These are phyloP conservation scores for Cynopterus brachyotis DNA, from an alignment of 2,113 vertebrate genomes.

Conservation along the genomic window DNA sequence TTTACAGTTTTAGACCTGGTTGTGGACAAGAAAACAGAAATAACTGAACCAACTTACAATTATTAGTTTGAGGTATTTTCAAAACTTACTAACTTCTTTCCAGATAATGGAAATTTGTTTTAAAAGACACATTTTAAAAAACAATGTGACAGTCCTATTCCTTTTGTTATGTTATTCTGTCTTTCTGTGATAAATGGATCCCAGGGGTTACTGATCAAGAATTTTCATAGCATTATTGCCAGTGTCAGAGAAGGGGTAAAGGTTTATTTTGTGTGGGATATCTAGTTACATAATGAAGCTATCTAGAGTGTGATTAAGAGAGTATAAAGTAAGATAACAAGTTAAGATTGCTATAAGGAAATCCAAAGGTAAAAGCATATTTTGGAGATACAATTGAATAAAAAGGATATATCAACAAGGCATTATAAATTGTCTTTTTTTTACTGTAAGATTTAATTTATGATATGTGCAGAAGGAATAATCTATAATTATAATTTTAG, in stretches of 20 bases:
- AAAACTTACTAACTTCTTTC: not conserved
- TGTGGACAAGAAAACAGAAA: not conserved
- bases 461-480: not conserved
- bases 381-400: not conserved
- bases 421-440: not conserved
- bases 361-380: not conserved
- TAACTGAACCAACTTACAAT: not conserved
- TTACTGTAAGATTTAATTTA: conserved; percentile 1
- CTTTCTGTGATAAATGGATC: not conserved
- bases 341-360: not conserved
- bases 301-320: not conserved
- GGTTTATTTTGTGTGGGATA: not conserved
- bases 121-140: not conserved
- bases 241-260: not conserved
- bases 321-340: not conserved
- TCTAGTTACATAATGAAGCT: not conserved
- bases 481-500: conserved; percentile 13
- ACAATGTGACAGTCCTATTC: not conserved
- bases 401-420: not conserved
- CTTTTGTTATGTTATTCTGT: not conserved
- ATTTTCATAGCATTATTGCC: not conserved
- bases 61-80: not conserved
- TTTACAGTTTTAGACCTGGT: not conserved
- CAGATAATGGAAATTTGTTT: not conserved
- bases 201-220: not conserved